These are phyloP conservation scores for Poecile montanus DNA, from an alignment of 2,797 vertebrate species.

Conservation along the genomic window DNA sequence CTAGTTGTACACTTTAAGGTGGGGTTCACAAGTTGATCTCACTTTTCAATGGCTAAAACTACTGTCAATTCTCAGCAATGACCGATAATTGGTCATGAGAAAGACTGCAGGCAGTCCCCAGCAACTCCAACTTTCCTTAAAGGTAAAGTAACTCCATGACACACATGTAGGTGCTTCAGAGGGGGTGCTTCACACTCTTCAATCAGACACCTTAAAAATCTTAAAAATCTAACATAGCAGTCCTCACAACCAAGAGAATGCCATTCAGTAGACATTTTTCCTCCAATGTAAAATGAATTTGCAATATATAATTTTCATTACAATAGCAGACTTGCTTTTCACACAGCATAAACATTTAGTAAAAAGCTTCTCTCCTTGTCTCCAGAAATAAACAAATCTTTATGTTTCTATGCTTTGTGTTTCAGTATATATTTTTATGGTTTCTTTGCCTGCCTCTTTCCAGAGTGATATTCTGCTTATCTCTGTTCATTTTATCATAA, in stretches of 20 bases:
- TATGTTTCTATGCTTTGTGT: background rate
- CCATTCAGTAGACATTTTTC: background rate
- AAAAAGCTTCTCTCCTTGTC: background rate
- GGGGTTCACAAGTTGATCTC: too few species aligned
- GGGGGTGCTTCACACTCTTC: background rate
- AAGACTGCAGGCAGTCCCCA: too few species aligned
- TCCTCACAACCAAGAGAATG: background rate
- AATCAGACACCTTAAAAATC: background rate
- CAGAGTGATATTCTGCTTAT: background rate
- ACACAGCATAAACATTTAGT: background rate
- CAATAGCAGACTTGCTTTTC: background rate
- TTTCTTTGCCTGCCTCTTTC: background rate
- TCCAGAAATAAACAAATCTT: background rate
- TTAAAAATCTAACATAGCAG: background rate
- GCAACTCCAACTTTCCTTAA: too few species aligned
- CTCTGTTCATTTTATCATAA: background rate
- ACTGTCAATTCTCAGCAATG: too few species aligned
- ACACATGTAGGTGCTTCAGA: background rate
- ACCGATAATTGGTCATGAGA: too few species aligned
- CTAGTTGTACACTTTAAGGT: too few species aligned
- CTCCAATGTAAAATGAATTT: background rate
- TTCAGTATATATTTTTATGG: background rate
- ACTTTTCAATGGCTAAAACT: too few species aligned
- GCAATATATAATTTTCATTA: background rate
- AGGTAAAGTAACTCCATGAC: too few species aligned